Evolutionary conservation across 2,113 vertebrate genomes (phyloP).

Genomic region (Cebus imitator): DNA sequence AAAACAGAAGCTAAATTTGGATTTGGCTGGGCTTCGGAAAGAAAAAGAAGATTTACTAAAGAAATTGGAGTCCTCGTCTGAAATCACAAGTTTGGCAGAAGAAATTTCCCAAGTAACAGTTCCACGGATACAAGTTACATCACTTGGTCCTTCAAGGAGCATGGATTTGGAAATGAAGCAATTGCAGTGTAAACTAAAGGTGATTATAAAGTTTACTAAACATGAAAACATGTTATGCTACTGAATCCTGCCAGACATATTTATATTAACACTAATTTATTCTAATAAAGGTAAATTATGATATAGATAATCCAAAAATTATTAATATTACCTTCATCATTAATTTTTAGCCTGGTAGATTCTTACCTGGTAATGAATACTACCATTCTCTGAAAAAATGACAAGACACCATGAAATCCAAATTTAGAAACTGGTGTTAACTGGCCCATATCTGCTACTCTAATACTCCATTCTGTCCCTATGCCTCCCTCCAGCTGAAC

Average conservation of each 20-base stretch:
- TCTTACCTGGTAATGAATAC: background rate
- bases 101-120: conserved; percentile 67
- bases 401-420: background rate
- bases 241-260: background rate
- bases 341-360: background rate
- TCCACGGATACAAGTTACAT: conserved; percentile 75
- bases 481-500: background rate
- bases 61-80: conserved; percentile 87
- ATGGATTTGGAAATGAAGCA: conserved; percentile 92
- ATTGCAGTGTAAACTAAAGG: conserved; percentile 94
- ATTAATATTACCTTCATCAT: background rate
- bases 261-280: conserved; percentile 4
- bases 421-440: background rate
- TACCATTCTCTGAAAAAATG: background rate
- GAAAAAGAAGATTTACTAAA: conserved; percentile 92
- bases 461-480: background rate
- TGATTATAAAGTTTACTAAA: conserved; percentile 77
- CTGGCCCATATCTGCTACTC: background rate
- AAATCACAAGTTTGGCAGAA: conserved; percentile 75
- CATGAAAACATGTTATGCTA: background rate
- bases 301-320: conserved; percentile 3
- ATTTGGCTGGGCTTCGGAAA: conserved; percentile 88
- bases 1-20: conserved; percentile 90
- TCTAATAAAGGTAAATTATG: conserved; percentile 4
- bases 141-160: conserved; percentile 82